These are phyloP conservation scores for Chroicocephalus ridibundus DNA, from an alignment of 2,113 vertebrate species.

Conservation along the genomic window DNA sequence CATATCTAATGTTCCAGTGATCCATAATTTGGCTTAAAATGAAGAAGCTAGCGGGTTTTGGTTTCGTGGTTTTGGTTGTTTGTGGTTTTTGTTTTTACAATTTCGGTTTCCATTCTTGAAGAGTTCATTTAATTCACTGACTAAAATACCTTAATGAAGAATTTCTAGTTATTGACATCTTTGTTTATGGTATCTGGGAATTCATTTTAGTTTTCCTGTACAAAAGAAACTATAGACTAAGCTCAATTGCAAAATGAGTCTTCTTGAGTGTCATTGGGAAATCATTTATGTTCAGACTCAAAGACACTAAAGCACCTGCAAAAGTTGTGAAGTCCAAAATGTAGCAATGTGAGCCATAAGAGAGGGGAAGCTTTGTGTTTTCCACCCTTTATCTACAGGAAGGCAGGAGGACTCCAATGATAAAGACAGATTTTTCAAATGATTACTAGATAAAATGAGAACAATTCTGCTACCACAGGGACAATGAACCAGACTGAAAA, in stretches of 20 bases:
- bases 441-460: background rate
- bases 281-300: background rate
- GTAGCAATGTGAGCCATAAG: background rate
- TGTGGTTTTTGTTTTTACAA: background rate
- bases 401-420: background rate
- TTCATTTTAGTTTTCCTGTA: background rate
- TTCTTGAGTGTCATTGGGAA: background rate
- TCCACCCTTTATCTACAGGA: background rate
- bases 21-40: background rate
- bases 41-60: background rate
- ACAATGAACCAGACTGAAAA: background rate
- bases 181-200: background rate
- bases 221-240: background rate
- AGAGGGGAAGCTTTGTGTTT: background rate
- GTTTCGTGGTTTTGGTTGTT: background rate
- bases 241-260: background rate
- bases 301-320: background rate
- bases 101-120: background rate
- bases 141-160: background rate
- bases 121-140: background rate
- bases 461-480: background rate
- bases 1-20: fast-evolving
- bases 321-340: background rate
- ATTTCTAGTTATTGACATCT: background rate
- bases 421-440: background rate